Evolutionary conservation across 2,888 invertebrate species (phyloP).

Genomic region (Ethmia dodecea): DNA sequence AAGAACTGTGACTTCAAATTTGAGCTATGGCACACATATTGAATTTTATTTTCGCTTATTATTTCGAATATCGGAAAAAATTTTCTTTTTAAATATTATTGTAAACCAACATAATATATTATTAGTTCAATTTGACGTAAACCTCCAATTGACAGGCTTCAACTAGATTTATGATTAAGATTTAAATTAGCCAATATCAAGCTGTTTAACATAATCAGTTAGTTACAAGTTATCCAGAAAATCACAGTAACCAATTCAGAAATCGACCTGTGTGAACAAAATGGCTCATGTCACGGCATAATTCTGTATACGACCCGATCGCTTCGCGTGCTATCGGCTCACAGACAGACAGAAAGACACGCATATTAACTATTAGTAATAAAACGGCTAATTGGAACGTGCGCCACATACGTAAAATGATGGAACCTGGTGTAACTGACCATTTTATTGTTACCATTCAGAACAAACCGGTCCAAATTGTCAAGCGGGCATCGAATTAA

Average conservation of each 20-base stretch:
- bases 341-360: slow-evolving; percentile 57
- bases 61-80: too few relatives aligned
- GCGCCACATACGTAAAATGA: slow-evolving; percentile 40
- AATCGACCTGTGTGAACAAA: slow-evolving; percentile 28
- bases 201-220: too few relatives aligned
- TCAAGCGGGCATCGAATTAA: too few relatives aligned
- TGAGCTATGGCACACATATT: slow-evolving; percentile 22
- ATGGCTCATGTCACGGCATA: slow-evolving; percentile 42
- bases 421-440: slow-evolving; percentile 37
- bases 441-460: slow-evolving; percentile 37
- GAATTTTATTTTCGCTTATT: slow-evolving; percentile 19
- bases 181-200: too few relatives aligned
- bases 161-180: too few relatives aligned
- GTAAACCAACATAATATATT: too few relatives aligned
- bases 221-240: too few relatives aligned
- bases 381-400: slow-evolving; percentile 65
- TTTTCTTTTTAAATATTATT: too few relatives aligned
- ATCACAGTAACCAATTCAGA: too few relatives aligned
- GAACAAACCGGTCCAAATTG: slow-evolving; percentile 20
- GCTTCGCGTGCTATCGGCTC: slow-evolving; percentile 56
- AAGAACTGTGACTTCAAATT: slow-evolving; percentile 40
- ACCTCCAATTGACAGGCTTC: too few relatives aligned
- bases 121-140: too few relatives aligned
- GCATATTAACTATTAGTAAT: slow-evolving; percentile 64
- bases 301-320: slow-evolving; percentile 41